Conservation (phyloP, 2,113 vertebrate genomes). For the Panthera uncia region DNA sequence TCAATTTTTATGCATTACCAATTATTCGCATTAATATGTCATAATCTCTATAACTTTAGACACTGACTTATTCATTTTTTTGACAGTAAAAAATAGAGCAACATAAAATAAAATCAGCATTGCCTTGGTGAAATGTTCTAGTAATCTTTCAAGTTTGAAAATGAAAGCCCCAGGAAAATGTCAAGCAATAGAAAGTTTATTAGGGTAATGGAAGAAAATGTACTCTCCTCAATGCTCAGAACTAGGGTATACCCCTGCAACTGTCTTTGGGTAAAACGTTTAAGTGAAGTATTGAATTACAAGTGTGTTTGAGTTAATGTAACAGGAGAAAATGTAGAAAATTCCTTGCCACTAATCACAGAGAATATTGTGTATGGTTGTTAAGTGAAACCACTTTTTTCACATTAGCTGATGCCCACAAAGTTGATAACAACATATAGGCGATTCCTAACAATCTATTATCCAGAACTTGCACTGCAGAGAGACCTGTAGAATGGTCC, state of each 20-base stretch:
- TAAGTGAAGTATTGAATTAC: not conserved
- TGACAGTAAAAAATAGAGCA: conserved; percentile 13
- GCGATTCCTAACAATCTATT: not conserved
- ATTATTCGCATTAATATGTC: conserved; percentile 37
- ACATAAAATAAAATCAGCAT: conserved; percentile 31
- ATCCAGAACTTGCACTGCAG: not conserved
- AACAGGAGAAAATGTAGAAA: not conserved
- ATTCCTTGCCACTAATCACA: not conserved
- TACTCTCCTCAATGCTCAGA: not conserved
- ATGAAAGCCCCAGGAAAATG: not conserved
- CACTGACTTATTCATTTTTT: conserved; percentile 29
- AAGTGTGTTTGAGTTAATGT: not conserved
- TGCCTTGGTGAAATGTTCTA: conserved; percentile 15
- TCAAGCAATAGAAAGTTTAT: not conserved
- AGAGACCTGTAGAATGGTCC: not conserved
- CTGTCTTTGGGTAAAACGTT: not conserved
- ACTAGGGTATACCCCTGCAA: not conserved
- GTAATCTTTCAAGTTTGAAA: conserved; percentile 45
- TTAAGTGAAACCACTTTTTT: not conserved
- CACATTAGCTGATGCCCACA: not conserved
- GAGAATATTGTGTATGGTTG: not conserved
- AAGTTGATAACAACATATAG: not conserved
- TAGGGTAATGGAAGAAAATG: not conserved
- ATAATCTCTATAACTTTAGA: not conserved
- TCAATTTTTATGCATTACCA: conserved; percentile 20